A percentile compares a stretch with the other conserved stretches of the same genome.
phyloP scores from a whole-genome alignment of 2,888 invertebrate species.

The Callosobruchus maculatus region DNA sequence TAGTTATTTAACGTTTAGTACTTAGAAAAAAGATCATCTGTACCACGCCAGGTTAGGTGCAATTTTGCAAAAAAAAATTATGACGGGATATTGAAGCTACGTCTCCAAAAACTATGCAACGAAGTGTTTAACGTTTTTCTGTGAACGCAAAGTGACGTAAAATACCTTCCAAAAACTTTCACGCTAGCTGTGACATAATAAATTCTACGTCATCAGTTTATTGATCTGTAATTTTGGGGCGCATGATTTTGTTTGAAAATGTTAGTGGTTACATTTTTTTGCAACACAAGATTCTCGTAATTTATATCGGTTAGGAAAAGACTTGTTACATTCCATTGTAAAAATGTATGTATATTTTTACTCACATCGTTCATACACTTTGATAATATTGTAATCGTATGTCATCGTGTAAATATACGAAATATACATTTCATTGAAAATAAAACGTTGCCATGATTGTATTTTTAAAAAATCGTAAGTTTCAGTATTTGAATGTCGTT shows the following conservation, averaged over 20 bases:
- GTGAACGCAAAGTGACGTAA: too few relatives aligned
- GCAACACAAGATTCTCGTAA: not conserved
- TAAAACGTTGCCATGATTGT: conserved; percentile 38
- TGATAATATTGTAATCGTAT: not conserved
- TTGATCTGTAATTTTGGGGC: not conserved
- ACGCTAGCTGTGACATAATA: too few relatives aligned
- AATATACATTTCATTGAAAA: not conserved
- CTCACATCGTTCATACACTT: not conserved
- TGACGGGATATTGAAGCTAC: too few relatives aligned
- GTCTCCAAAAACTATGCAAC: too few relatives aligned
- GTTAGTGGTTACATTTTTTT: not conserved
- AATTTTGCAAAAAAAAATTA: too few relatives aligned
- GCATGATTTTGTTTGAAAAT: not conserved
- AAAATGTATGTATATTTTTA: not conserved
- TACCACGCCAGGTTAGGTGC: too few relatives aligned
- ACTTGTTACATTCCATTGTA: not conserved
- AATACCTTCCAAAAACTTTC: too few relatives aligned
- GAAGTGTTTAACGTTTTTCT: too few relatives aligned
- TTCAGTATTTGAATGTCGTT: conserved; percentile 38
- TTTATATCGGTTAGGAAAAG: not conserved
- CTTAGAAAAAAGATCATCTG: too few relatives aligned
- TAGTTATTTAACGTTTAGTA: too few relatives aligned
- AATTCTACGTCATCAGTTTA: too few relatives aligned
- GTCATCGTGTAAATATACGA: not conserved
- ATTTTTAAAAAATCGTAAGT: conserved; percentile 33